A percentile compares a stretch with the other conserved stretches of the same genome.
Conservation (phyloP, 2,888 invertebrate species). For the Agonopterix arenella region DNA sequence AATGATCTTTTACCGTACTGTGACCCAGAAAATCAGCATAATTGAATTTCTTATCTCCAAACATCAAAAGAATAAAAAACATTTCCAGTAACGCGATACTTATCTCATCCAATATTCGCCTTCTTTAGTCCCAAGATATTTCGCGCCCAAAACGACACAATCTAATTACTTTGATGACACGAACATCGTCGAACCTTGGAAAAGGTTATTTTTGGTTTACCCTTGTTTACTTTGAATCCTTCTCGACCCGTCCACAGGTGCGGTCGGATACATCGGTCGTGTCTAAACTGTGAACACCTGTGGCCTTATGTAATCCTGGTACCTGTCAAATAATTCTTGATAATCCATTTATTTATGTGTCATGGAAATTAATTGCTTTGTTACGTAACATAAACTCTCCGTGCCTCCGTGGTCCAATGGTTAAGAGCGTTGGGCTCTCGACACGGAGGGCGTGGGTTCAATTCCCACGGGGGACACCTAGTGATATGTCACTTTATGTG, state of each 20-base stretch:
- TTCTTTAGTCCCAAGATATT: not conserved
- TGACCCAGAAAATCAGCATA: not conserved
- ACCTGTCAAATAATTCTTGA: conserved; percentile 2
- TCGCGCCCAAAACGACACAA: conserved; percentile 11
- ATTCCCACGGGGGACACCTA: too few relatives aligned
- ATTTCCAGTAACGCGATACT: too few relatives aligned
- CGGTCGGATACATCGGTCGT: conserved; percentile 19
- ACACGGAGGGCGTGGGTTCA: too few relatives aligned
- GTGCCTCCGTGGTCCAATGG: too few relatives aligned
- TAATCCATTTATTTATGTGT: conserved; percentile 6
- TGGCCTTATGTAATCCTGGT: conserved; percentile 17
- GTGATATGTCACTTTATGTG: too few relatives aligned
- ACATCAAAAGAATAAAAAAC: not conserved
- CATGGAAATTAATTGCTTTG: too few relatives aligned
- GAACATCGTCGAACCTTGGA: conserved; percentile 15
- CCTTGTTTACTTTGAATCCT: conserved; percentile 19
- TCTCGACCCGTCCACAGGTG: conserved; percentile 17
- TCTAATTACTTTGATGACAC: conserved; percentile 30
- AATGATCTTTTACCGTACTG: too few relatives aligned
- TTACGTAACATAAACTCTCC: too few relatives aligned
- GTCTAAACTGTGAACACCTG: conserved; percentile 23
- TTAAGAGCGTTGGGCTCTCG: too few relatives aligned
- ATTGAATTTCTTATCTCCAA: not conserved
- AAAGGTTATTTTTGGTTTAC: conserved; percentile 19
- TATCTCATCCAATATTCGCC: not conserved